Base-by-base conservation (phyloP, 92 coral and sea anemone genomes). In the Palythoa grandiflora region DNA sequence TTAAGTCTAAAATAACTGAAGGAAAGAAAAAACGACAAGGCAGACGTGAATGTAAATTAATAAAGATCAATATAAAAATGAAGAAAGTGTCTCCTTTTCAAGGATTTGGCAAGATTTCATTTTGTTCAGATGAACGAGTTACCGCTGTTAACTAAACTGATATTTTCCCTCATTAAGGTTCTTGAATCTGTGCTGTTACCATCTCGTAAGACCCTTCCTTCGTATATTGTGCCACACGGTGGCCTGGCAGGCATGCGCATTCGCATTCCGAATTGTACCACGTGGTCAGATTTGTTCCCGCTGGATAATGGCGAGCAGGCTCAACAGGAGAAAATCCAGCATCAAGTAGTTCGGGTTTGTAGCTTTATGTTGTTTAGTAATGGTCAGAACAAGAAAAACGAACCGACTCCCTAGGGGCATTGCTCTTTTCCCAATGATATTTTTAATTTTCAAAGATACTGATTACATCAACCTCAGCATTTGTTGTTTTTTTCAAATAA, bases 191-290 rank as follows among this genome's bases (percentile, higher is more conserved):
- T 93, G 39, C 78, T 95, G 8, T 76, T 97, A 66, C 91, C 93
- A 20, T 90, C 97, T 47, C 90, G 91, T 81, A 89, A 98, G 54
- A 87, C 99, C 21, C 90, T 94, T 48, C 99, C 99, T 20, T 97
- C 99, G 77, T 95, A 91, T 92, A 93, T 97, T 86, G 95, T 97
- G 61, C 95, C 99, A 20, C 98, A 97, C 76, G 97, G 97, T 52
- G 99, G 99, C 1, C 92, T 97, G 54, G 97, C 95, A 79, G 99
- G 99, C 92, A 91, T 97, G 90, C 99, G 99, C 85, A 86, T 97
- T 71, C 93, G 99, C 47, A 87, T 97, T 57, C 99, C 97, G 57
- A 93, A 93, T 71, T 89, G 76, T 57, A 93, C 99, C 92, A 97
- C 97, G 89, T 97, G 99, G 99, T 95, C 98, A 65, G 99, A 96